phyloP scores from a whole-genome alignment of 2,113 vertebrate genomes.

The Circaetus gallicus region DNA sequence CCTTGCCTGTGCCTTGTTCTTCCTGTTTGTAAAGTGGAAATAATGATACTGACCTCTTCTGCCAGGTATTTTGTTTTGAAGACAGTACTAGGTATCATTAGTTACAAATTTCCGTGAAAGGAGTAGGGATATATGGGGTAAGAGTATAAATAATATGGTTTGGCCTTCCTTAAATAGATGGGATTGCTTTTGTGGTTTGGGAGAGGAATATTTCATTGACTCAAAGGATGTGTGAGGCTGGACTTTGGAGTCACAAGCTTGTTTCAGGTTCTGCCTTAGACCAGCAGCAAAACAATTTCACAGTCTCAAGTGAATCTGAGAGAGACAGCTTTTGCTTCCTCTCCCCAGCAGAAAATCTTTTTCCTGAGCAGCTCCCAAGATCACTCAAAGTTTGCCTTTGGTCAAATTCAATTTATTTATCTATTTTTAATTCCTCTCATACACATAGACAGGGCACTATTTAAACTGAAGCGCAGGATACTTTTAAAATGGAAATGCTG shows the following conservation, averaged over 20 bases:
- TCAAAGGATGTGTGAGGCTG: background rate
- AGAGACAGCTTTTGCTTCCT: background rate
- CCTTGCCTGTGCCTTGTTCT: background rate
- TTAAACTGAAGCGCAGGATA: background rate
- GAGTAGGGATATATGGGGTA: accelerated
- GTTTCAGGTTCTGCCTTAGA: background rate
- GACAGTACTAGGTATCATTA: background rate
- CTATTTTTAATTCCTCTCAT: background rate
- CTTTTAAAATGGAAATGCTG: background rate
- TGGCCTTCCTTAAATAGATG: background rate
- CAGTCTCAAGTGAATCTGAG: background rate
- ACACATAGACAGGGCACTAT: background rate
- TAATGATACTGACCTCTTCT: background rate
- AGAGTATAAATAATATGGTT: background rate
- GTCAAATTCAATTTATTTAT: background rate
- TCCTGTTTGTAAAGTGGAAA: background rate
- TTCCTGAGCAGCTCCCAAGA: background rate
- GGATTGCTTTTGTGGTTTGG: background rate
- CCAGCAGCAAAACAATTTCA: background rate
- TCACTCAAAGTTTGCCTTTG: background rate
- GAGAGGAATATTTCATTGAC: background rate
- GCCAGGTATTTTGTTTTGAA: background rate
- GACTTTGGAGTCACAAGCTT: background rate
- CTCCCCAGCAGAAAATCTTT: background rate
- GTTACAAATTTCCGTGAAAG: background rate